Evolutionary conservation across 2,113 vertebrate genomes (phyloP), one percentile per base, ranked within the genome.

Genomic region (Riparia riparia): DNA sequence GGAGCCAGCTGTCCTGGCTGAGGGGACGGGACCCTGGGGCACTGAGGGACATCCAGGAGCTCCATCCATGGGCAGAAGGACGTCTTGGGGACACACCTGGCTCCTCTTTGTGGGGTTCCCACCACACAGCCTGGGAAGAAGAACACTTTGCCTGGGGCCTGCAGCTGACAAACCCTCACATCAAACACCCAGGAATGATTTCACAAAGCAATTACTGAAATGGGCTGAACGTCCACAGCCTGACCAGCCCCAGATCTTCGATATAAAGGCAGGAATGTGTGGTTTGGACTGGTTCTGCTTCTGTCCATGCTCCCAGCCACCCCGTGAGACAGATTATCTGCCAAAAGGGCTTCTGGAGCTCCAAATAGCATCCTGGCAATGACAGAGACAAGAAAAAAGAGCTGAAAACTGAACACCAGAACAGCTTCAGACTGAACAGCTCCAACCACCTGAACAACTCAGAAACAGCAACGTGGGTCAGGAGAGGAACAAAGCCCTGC

Each of bases 31-130:
- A 32, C 28, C 9, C 63, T 6, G 17, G 34, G 47, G 14, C 37
- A 37, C 37, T 37, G 37, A 37, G 37, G 37, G 37, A 37, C 37
- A 37, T 37, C 37, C 37, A 37, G 37, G 37, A 37, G 37, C 37
- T 37, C 57, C 53, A 17, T 5, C 31, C 20, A 2, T 3, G 37
- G 37, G 18, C 3, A 1, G 68, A 2, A 31, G 19, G 57, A 32
- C 6, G 1, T 5, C 3, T 1, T 34, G 14, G 49, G 34, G 26
- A 28, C 56, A n/a, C 2, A 3, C 17, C 7, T 24, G 24, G 13
- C 70, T 74, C 32, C 14, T 82, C 25, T 28, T 17, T 9, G 0
- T 39, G 45, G 50, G 7, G 3, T 41, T 68, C 44, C 44, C 44
- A 37, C 53, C 4, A 6, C 22, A 37, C 6, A n/a, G 21, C 60